phyloP scores from a whole-genome alignment of 2,797 vertebrate genomes.

The Columba guinea region DNA sequence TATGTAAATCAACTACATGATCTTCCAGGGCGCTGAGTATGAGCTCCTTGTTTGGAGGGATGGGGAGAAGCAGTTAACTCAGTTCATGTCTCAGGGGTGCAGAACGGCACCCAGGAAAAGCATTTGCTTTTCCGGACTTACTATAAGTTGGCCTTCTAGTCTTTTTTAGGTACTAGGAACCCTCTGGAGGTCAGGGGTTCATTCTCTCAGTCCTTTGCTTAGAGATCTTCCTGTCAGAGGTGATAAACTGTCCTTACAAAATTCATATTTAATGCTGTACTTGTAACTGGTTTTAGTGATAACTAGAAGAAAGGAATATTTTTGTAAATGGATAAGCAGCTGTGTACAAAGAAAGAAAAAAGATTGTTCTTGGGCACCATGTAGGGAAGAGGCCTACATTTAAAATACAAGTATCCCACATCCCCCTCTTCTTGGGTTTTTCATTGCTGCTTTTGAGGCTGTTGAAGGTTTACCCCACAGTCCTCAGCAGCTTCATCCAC shows the following conservation, averaged over 20 bases:
- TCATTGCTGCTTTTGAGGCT: neutral
- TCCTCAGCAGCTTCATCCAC: neutral
- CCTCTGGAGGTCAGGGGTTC: neutral
- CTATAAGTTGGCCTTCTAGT: neutral
- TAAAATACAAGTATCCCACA: neutral
- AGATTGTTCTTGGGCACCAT: neutral
- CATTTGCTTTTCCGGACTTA: neutral
- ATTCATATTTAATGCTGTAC: neutral
- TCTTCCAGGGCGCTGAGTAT: neutral
- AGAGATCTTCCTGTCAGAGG: neutral
- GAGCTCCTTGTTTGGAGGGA: neutral
- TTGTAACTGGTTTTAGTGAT: neutral
- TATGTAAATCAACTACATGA: neutral
- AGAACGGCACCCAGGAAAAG: neutral
- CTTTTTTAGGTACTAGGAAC: neutral
- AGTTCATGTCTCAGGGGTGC: fast-evolving
- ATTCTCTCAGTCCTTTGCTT: neutral
- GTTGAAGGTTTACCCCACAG: neutral
- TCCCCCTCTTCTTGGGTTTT: neutral
- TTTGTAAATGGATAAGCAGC: neutral
- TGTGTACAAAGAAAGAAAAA: neutral
- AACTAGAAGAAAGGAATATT: neutral
- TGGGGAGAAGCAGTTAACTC: neutral
- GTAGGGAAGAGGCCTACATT: neutral
- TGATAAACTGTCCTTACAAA: neutral